Evolutionary conservation across 2,888 invertebrate species (phyloP), one percentile per base, ranked within the genome.

Genomic region (Pollenia amentaria): DNA sequence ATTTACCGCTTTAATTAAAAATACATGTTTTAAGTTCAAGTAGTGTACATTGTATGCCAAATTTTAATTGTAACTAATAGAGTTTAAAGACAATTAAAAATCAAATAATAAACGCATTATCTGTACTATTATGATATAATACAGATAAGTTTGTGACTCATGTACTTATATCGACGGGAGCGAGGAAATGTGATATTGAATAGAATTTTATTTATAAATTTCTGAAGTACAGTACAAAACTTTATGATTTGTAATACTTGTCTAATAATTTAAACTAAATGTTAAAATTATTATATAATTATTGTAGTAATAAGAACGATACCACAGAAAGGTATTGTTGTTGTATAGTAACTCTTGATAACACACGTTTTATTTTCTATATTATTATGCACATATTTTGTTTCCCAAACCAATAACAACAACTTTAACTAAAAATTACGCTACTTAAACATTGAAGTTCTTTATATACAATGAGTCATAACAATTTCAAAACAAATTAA

Each of bases 391-490:
- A 29, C 29, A 29, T 53, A 44, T 65, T 12, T 16, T 51, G 64
- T 64, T 14, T 18, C 38, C 44, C n/a, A 44, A 42, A 9, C 42
- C 64, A 67, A 48, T 51, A 75, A 73, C 62, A 75, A 42, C 18
- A 64, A 65, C 29, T 57, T 64, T 29, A 82, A 67, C 48, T 48
- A 70, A 57, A 78, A 67, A 73, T 73, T 67, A 73, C 73, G 11
- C 38, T 73, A 53, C 67, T 73, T 84, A 44, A 84, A 67, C 78
- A 82, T 60, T 67, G 29, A 84, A 84, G 84, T 84, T 69, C 84
- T 84, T 73, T 48, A 78, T 69, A 69, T 65, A 40, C 55, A 57
- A 78, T 84, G 84, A 84, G 72, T 84, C 84, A 84, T 75, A 82
- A 69, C 69, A 69, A 69, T 82, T 76, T 69, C 69, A 70, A 82